Evolutionary conservation across 2,113 vertebrate species (phyloP).

Genomic region (Gulo gulo): DNA sequence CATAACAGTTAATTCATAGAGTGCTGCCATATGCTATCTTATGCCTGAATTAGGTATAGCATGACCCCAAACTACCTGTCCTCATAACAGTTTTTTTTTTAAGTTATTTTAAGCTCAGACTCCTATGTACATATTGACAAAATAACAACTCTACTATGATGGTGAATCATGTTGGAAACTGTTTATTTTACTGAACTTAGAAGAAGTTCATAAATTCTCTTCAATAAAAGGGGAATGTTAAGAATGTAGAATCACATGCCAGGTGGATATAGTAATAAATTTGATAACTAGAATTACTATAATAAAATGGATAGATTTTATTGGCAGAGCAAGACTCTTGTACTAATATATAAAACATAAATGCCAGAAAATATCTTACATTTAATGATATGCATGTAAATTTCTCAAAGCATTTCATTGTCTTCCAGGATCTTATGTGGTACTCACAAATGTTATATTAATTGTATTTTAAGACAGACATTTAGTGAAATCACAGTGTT

Average conservation of each 20-base stretch:
- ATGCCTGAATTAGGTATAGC: constrained; percentile 18
- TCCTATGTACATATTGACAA: constrained; percentile 67
- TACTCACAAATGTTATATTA: neutral
- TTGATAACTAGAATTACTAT: neutral
- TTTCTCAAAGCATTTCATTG: neutral
- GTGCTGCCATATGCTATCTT: neutral
- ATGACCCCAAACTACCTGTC: constrained; percentile 28
- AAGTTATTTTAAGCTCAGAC: constrained; percentile 58
- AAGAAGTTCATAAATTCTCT: constrained; percentile 56
- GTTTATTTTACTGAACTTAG: constrained; percentile 25
- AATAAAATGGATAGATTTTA: neutral
- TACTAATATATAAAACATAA: constrained; percentile 2
- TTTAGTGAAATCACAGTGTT: neutral
- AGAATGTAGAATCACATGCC: constrained; percentile 20
- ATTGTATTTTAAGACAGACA: neutral
- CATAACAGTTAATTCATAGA: neutral
- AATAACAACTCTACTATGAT: constrained; percentile 68
- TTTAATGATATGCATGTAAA: neutral
- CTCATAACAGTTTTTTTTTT: constrained; percentile 43
- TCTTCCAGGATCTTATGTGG: neutral
- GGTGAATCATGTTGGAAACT: constrained; percentile 67
- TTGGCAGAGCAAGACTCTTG: neutral
- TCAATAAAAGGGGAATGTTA: constrained; percentile 50
- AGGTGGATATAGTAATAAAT: neutral
- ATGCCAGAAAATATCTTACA: neutral